Base-by-base conservation (phyloP, 2,888 invertebrate species). In the Tolmerus cingulatus region DNA sequence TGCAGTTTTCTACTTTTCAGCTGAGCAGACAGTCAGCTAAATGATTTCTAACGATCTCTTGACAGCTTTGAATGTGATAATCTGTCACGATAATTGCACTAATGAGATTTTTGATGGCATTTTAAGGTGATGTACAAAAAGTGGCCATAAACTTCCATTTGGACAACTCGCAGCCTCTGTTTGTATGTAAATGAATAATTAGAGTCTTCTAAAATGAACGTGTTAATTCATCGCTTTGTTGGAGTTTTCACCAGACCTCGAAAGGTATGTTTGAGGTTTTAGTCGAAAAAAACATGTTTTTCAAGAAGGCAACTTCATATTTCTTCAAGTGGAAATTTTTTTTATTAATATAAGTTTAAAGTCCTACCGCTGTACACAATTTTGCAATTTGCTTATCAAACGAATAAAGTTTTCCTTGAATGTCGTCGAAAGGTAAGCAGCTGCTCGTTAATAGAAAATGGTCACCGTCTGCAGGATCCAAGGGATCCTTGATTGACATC, bases 51-150 rank as follows among this genome's bases (percentile, higher is more conserved):
- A 85, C 85, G 85, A 85, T 85, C 85, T 85, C 74, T 85, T 74
- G 74, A 74, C 74, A 74, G 74, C 74, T 85, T 40, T 74, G 46
- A 74, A 85, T 74, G 85, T 85, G 85, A 85, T 85, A 74, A 85
- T 85, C 85, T 46, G 43, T 46, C 14, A 43, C 37, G 46, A 23
- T 85, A 85, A 85, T 85, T 85, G 74, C 30, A 12, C 85, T 85
- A 85, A 85, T 85, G 85, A 85, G 51, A 74, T 74, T 85, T 85
- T 85, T 85, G 85, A 85, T 85, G 57, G 85, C 85, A 74, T 85
- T 85, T 85, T 85, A 85, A 85, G 74, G 30, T 14, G 74, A 85
- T 74, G 43, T n/a, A 30, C 30, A 82, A 34, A 30, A n/a, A 57
- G 7, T 37, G 23, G 66, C 37, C 40, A 74, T 37, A 46, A 74